Evolutionary conservation across 1,140 invertebrate genomes (phyloP).

Genomic region (Dolichoris vasculosae): DNA sequence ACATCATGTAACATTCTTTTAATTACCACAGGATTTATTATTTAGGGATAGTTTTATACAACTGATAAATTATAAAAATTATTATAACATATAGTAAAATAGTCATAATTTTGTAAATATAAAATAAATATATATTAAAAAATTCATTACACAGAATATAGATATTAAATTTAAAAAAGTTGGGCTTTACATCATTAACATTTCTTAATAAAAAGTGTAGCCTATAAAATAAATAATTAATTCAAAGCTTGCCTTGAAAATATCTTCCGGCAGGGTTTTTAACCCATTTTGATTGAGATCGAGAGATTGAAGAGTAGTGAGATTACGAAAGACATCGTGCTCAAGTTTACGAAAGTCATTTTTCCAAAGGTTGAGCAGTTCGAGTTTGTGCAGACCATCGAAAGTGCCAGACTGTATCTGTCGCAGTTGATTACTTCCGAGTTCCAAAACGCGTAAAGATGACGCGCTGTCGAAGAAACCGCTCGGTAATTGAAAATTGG

Average conservation of each 20-base stretch:
- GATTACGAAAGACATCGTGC: constrained; percentile 77
- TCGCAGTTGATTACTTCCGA: constrained; percentile 78
- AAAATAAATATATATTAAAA: too few relatives aligned
- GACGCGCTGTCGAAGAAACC: constrained; percentile 65
- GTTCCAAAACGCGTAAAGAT: constrained; percentile 77
- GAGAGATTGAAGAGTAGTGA: constrained; percentile 76
- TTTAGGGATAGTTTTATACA: too few relatives aligned
- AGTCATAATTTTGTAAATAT: too few relatives aligned
- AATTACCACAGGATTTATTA: too few relatives aligned
- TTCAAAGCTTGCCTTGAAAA: constrained; percentile 37
- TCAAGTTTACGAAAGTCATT: constrained; percentile 78
- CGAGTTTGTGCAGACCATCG: constrained; percentile 76
- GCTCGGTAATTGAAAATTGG: constrained; percentile 68
- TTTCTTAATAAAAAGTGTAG: too few relatives aligned
- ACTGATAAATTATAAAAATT: too few relatives aligned
- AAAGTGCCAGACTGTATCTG: constrained; percentile 78
- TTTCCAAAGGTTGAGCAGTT: constrained; percentile 78
- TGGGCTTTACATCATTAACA: too few relatives aligned
- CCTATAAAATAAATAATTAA: too few relatives aligned
- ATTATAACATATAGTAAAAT: too few relatives aligned
- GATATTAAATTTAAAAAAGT: too few relatives aligned
- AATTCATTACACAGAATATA: too few relatives aligned
- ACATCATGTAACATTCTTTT: too few relatives aligned
- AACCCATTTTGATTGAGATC: constrained; percentile 78
- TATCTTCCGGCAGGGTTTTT: constrained; percentile 54